Percentiles rank a stretch among this genome's conserved stretches.
Conservation (phyloP, 1,140 invertebrate genomes). For the Microplitis mediator region DNA sequence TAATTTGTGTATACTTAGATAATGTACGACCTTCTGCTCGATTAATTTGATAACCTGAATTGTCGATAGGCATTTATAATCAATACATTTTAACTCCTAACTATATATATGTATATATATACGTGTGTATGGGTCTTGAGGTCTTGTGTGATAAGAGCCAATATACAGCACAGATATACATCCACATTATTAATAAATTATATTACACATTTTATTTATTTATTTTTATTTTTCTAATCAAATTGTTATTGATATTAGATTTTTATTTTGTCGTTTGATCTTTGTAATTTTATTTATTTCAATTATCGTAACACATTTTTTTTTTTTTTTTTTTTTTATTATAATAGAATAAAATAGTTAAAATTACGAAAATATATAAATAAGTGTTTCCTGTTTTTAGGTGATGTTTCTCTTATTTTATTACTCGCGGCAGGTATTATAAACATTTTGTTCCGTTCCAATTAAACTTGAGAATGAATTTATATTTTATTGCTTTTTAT, state of each 20-base stretch:
- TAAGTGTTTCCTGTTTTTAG: neutral
- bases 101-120: neutral
- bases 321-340: too few relatives aligned
- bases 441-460: constrained; percentile 8
- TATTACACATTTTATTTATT: too few relatives aligned
- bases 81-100: neutral
- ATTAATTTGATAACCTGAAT: constrained; percentile 24
- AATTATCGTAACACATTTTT: too few relatives aligned
- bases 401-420: neutral
- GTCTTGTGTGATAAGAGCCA: neutral
- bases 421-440: neutral
- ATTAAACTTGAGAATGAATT: neutral
- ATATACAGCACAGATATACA: too few relatives aligned
- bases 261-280: too few relatives aligned
- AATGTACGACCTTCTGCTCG: constrained; percentile 20
- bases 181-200: too few relatives aligned
- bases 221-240: too few relatives aligned
- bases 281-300: too few relatives aligned
- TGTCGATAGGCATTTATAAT: constrained; percentile 4
- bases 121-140: neutral
- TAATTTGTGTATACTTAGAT: constrained; percentile 26
- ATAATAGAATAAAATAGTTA: too few relatives aligned
- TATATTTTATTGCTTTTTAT: neutral
- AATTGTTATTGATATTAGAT: too few relatives aligned
- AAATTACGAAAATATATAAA: too few relatives aligned